These are phyloP conservation scores for Nyctibius grandis DNA, from an alignment of 2,797 vertebrate species.

Conservation along the genomic window DNA sequence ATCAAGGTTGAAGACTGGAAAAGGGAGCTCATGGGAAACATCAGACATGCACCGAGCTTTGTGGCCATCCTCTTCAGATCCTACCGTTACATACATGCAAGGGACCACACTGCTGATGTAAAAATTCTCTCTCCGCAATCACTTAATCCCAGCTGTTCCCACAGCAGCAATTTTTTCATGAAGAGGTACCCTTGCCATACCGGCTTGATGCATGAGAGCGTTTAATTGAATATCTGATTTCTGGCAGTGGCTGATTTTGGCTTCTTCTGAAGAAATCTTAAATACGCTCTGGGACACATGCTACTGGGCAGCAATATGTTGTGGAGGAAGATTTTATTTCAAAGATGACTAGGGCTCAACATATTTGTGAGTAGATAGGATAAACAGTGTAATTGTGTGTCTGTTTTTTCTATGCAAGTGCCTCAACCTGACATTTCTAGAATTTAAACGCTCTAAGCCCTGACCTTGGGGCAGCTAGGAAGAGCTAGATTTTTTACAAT, in stretches of 20 bases:
- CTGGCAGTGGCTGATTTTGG: background rate
- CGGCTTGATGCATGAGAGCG: background rate
- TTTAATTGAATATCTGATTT: conserved; percentile 25
- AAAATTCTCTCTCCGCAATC: background rate
- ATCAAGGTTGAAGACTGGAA: background rate
- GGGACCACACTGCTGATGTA: background rate
- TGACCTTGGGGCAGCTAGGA: background rate
- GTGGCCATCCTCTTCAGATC: background rate
- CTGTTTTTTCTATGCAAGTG: background rate
- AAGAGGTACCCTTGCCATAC: background rate
- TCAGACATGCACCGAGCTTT: background rate
- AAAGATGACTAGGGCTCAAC: background rate
- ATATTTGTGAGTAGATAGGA: background rate
- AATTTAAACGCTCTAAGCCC: background rate
- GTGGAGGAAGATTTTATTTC: background rate
- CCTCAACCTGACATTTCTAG: background rate
- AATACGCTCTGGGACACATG: background rate
- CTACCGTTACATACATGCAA: background rate
- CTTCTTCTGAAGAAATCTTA: background rate
- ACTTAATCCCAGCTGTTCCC: background rate
- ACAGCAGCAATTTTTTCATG: background rate
- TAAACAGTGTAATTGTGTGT: background rate
- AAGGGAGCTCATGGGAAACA: background rate
- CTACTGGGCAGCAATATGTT: conserved; percentile 12
- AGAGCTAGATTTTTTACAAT: background rate